Evolutionary conservation across 2,888 invertebrate species (phyloP), one percentile per base, ranked within the genome.

Genomic region (Ceraclea dissimilis): DNA sequence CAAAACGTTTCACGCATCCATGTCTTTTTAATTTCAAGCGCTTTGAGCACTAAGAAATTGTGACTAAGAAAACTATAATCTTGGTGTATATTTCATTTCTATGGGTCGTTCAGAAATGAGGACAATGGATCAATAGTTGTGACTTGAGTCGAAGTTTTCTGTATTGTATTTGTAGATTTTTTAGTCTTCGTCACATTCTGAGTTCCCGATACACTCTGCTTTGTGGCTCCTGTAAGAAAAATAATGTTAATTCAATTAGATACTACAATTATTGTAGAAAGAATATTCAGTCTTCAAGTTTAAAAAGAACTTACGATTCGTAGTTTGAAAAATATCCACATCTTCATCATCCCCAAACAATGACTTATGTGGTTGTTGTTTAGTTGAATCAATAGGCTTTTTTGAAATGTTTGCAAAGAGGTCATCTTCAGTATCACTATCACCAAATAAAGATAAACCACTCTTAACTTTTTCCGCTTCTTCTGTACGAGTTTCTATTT

Each of bases 51-150:
- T n/a, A n/a, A n/a, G n/a, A n/a, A n/a, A n/a, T n/a, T n/a, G n/a
- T n/a, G n/a, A n/a, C n/a, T n/a, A n/a, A n/a, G n/a, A n/a, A n/a
- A n/a, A n/a, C n/a, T n/a, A n/a, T n/a, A n/a, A n/a, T n/a, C n/a
- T n/a, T n/a, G n/a, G n/a, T n/a, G n/a, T n/a, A n/a, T n/a, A n/a
- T n/a, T n/a, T n/a, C n/a, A 39, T 8, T n/a, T 39, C 13, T 16
- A 39, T 8, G 16, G 13, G 13, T 39, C 39, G 13, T 39, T 39
- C 13, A 49, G 20, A 18, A 59, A 59, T 13, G 53, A 33, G 8
- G 56, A 56, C 4, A 59, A 53, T 2, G 59, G 59, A 47, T 59
- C 59, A 39, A 52, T 52, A 4, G 50, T 52, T 16, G 59, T 43
- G 17, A 59, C 50, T 33, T 59, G 55, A 17, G 59, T 52, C 13